These are phyloP conservation scores for Philereme vetulata DNA, from an alignment of 2,888 invertebrate genomes.

Conservation along the genomic window DNA sequence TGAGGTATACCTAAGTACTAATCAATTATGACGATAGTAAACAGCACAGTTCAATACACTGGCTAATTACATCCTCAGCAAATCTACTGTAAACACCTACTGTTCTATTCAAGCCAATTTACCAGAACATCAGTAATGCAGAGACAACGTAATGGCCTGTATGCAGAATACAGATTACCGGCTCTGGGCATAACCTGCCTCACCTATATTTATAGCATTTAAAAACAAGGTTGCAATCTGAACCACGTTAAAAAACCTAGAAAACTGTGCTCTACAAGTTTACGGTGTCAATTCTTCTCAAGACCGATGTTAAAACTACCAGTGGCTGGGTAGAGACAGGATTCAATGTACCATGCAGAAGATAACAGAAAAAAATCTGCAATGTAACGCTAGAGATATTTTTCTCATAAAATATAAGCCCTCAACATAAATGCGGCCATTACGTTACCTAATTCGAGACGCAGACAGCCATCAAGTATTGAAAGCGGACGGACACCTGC, in stretches of 20 bases:
- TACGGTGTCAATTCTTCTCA: too few species aligned
- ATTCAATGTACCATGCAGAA: too few species aligned
- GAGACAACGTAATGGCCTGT: slow-evolving; percentile 9
- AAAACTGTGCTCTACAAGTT: too few species aligned
- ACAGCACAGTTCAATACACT: slow-evolving; percentile 1
- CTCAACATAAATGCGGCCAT: slow-evolving; percentile 45
- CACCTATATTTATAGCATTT: too few species aligned
- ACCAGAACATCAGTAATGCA: slow-evolving; percentile 18
- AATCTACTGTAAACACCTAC: slow-evolving; percentile 8
- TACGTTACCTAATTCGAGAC: slow-evolving; percentile 62
- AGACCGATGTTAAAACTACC: too few species aligned
- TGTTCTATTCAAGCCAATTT: slow-evolving; percentile 19
- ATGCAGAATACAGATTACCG: not conserved
- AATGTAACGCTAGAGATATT: not conserved
- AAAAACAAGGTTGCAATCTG: too few species aligned
- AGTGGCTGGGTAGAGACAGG: too few species aligned
- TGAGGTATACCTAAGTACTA: too few species aligned
- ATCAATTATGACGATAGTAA: slow-evolving; percentile 5
- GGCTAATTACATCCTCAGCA: slow-evolving; percentile 11
- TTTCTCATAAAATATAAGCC: slow-evolving; percentile 39
- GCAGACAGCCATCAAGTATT: slow-evolving; percentile 70
- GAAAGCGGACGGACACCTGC: slow-evolving; percentile 52
- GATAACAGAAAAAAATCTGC: too few species aligned
- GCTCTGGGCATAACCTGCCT: not conserved
- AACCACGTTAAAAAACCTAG: too few species aligned